Evolutionary conservation across 2,888 invertebrate species (phyloP), one percentile per base, ranked within the genome.

Genomic region (Emmelina monodactyla): DNA sequence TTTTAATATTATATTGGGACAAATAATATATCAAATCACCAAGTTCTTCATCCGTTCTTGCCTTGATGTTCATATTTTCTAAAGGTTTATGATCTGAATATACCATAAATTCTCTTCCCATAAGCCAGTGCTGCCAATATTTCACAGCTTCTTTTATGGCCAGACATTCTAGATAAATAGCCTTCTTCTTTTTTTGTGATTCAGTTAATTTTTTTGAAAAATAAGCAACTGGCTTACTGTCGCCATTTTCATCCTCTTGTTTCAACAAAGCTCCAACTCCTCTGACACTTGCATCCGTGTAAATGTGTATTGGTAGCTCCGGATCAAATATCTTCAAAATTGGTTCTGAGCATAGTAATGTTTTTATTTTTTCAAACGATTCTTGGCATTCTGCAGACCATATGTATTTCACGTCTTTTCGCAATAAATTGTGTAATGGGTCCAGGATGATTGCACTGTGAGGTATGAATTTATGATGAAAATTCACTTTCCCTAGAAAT

Each of bases 1-100:
- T 37, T 36, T 47, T 5, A 22, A 50, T 52, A 32, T 51, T 40
- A 38, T 39, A 53, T 39, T 52, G 52, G 6, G 51, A 55, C 13
- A 53, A 31, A 32, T 52, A 53, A 35, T 49, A 47, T 29, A 46
- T 38, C 4, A 51, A 12, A 41, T 49, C 47, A 2, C 47, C 51
- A 11, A 49, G 30, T 37, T 49, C 49, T 31, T 49, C 48, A 22
- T 51, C 51, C 2, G 49, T 45, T 38, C 49, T 47, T n/a, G n/a
- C n/a, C n/a, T n/a, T n/a, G n/a, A n/a, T n/a, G n/a, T n/a, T n/a
- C n/a, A n/a, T n/a, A n/a, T n/a, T n/a, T n/a, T n/a, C n/a, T n/a
- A 43, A 28, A 7, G 41, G 43, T 34, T 46, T 41, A 14, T 41
- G 39, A 22, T n/a, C n/a, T n/a, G n/a, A n/a, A n/a, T n/a, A n/a